phyloP scores from a whole-genome alignment of 2,113 vertebrate species.

The Thunnus thynnus region DNA sequence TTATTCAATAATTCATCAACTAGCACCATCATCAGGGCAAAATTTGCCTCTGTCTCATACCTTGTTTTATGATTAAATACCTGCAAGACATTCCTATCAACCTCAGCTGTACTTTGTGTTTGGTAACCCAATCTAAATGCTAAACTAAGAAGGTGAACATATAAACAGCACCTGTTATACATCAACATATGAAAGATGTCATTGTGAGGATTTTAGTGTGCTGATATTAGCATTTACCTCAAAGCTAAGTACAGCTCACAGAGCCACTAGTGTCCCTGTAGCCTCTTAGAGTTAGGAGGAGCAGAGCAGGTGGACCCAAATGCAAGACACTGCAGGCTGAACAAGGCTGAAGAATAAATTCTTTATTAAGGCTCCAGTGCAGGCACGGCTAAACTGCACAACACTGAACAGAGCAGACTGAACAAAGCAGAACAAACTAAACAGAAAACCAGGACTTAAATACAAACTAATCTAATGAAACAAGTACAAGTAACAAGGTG shows the following conservation, averaged over 20 bases:
- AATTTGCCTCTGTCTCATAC: too few species aligned
- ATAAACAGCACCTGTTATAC: background rate
- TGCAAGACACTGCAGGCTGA: too few species aligned
- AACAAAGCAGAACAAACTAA: too few species aligned
- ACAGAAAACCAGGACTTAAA: too few species aligned
- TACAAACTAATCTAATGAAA: too few species aligned
- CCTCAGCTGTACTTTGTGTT: background rate
- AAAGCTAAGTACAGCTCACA: background rate
- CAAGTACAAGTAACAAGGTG: too few species aligned
- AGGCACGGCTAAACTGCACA: too few species aligned
- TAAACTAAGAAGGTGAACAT: background rate
- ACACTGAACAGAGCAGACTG: too few species aligned
- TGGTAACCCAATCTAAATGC: background rate
- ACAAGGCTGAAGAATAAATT: too few species aligned
- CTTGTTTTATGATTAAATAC: background rate
- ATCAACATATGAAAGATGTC: constrained; percentile 2
- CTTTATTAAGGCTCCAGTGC: too few species aligned
- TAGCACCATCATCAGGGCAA: background rate
- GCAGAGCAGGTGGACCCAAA: too few species aligned
- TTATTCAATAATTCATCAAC: too few species aligned
- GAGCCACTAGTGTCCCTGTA: background rate
- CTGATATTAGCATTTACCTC: constrained; percentile 9
- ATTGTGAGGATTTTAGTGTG: background rate
- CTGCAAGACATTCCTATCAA: background rate
- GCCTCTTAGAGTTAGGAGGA: background rate